Percentiles rank a stretch among this genome's conserved stretches.
These are phyloP conservation scores for Miichthys miiuy DNA, from an alignment of 2,797 vertebrate species.

Conservation along the genomic window DNA sequence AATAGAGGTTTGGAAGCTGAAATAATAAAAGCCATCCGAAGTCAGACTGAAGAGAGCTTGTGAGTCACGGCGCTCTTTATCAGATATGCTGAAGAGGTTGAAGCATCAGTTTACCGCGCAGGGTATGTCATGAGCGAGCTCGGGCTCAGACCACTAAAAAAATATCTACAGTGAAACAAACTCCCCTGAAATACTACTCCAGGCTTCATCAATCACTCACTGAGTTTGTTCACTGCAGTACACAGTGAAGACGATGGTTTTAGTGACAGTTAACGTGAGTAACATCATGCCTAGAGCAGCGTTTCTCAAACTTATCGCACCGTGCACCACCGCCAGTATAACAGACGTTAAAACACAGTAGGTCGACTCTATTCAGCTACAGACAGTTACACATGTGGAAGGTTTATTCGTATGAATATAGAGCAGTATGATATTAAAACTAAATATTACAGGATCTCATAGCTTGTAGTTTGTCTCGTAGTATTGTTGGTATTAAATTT, in stretches of 20 bases:
- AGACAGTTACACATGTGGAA: too few species aligned
- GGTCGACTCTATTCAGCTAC: too few species aligned
- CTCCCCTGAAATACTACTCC: not conserved
- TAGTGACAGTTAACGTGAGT: not conserved
- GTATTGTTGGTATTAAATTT: too few species aligned
- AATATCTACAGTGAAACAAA: not conserved
- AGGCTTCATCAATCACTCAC: not conserved
- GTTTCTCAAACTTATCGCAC: too few species aligned
- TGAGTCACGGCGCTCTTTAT: conserved; percentile 42
- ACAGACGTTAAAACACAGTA: too few species aligned
- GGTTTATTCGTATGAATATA: too few species aligned
- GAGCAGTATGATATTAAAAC: too few species aligned
- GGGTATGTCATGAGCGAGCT: not conserved
- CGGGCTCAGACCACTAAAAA: not conserved
- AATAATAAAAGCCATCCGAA: conserved; percentile 68
- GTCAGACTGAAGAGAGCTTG: conserved; percentile 33
- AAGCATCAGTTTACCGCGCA: conserved; percentile 6
- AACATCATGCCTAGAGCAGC: not conserved
- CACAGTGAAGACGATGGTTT: not conserved
- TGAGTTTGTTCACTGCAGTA: not conserved
- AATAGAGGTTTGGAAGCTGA: conserved; percentile 49
- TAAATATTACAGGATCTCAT: too few species aligned
- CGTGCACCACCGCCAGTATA: too few species aligned
- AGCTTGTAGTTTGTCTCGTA: too few species aligned
- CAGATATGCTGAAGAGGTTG: conserved; percentile 14